phyloP scores from a whole-genome alignment of 2,797 vertebrate species.

The Channa striata region DNA sequence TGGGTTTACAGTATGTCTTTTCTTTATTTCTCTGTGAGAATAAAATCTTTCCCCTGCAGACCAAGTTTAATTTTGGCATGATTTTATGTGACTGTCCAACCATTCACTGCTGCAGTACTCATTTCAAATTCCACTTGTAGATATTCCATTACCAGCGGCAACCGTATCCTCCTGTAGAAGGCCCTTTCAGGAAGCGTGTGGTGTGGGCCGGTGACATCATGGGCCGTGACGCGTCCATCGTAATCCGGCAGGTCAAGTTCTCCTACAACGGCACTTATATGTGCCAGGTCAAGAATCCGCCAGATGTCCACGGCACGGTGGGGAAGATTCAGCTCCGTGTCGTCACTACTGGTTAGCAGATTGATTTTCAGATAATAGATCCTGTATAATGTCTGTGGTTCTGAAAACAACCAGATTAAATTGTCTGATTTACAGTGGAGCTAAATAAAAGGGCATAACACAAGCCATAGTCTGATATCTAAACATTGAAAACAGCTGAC shows the following conservation, averaged over 20 bases:
- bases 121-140: constrained; percentile 68
- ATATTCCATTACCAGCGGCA: constrained; percentile 88
- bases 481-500: no score
- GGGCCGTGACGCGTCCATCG: constrained; percentile 88
- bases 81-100: constrained; percentile 6
- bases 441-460: background rate
- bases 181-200: constrained; percentile 86
- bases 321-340: constrained; percentile 89
- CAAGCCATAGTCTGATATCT: no score
- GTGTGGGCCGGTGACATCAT: constrained; percentile 90
- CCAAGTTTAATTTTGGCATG: background rate
- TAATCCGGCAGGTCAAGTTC: constrained; percentile 87
- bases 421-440: no score
- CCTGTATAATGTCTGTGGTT: background rate
- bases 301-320: constrained; percentile 86
- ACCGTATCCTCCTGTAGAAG: constrained; percentile 77
- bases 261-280: constrained; percentile 92
- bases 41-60: constrained; percentile 14
- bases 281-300: constrained; percentile 93
- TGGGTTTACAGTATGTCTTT: constrained; percentile 6
- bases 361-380: background rate
- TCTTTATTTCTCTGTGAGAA: constrained; percentile 25
- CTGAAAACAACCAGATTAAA: background rate
- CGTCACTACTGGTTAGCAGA: constrained; percentile 82
- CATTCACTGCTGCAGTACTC: background rate